Evolutionary conservation across 2,113 vertebrate genomes (phyloP).

Genomic region (Triplophysa tibetana): DNA sequence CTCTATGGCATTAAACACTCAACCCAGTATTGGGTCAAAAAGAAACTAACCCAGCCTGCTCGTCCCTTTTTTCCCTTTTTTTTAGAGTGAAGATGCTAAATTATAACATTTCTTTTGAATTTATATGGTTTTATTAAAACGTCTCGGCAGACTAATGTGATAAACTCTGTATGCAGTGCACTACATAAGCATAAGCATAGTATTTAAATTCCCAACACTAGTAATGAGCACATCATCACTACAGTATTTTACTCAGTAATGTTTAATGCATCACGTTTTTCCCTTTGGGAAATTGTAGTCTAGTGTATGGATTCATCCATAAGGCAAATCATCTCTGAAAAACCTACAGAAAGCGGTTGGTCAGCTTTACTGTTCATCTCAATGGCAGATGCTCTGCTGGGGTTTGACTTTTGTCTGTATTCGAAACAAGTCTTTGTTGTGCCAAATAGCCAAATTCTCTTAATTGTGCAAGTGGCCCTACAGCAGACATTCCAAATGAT

Average conservation of each 20-base stretch:
- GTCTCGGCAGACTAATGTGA: background rate
- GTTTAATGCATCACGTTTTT: background rate
- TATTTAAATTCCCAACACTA: background rate
- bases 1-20: too few relatives aligned
- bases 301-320: background rate
- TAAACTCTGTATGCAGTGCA: background rate
- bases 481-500: background rate
- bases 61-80: too few relatives aligned
- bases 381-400: too few relatives aligned
- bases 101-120: too few relatives aligned
- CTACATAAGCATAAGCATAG: background rate
- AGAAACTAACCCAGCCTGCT: too few relatives aligned
- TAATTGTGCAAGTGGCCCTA: background rate
- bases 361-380: too few relatives aligned
- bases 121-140: background rate
- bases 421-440: background rate
- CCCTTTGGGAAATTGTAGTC: background rate
- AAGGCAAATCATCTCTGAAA: too few relatives aligned
- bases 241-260: too few relatives aligned
- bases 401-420: too few relatives aligned
- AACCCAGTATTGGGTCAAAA: too few relatives aligned
- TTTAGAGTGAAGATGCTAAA: too few relatives aligned
- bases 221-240: background rate
- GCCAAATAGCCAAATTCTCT: background rate
- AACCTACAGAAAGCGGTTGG: too few relatives aligned